A percentile compares a stretch with the other conserved stretches of the same genome.
phyloP scores from a whole-genome alignment of 2,113 vertebrate genomes.

The Machaerirhynchus nigripectus region DNA sequence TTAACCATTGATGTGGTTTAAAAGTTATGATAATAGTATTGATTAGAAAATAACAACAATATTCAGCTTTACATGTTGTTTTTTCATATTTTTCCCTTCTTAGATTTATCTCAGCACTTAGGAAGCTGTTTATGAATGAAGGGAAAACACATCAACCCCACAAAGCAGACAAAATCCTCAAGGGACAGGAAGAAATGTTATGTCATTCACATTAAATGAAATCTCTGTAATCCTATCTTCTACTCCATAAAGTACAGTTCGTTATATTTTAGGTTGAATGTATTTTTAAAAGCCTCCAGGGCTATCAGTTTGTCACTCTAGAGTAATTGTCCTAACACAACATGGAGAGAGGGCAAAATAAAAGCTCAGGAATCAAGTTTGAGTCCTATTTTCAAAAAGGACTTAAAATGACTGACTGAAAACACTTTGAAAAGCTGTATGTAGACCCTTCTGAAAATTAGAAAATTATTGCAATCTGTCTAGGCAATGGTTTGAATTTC shows the following conservation, averaged over 20 bases:
- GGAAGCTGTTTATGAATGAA: not conserved
- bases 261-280: not conserved
- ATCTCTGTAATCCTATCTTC: not conserved
- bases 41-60: not conserved
- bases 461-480: not conserved
- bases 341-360: not conserved
- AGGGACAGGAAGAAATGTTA: not conserved
- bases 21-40: not conserved
- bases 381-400: not conserved
- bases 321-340: not conserved
- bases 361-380: not conserved
- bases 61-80: not conserved
- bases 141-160: not conserved
- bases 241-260: not conserved
- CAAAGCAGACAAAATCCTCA: not conserved
- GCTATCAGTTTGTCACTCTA: not conserved
- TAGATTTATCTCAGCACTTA: not conserved
- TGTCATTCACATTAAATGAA: not conserved
- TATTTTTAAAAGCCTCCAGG: not conserved
- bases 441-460: not conserved
- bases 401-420: not conserved
- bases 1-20: not conserved
- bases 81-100: not conserved
- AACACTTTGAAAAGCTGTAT: not conserved
- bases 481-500: not conserved